A percentile compares a stretch with the other conserved stretches of the same genome.
Evolutionary conservation across 2,113 vertebrate species (phyloP).

Genomic region (Cephalopholis sonnerati): DNA sequence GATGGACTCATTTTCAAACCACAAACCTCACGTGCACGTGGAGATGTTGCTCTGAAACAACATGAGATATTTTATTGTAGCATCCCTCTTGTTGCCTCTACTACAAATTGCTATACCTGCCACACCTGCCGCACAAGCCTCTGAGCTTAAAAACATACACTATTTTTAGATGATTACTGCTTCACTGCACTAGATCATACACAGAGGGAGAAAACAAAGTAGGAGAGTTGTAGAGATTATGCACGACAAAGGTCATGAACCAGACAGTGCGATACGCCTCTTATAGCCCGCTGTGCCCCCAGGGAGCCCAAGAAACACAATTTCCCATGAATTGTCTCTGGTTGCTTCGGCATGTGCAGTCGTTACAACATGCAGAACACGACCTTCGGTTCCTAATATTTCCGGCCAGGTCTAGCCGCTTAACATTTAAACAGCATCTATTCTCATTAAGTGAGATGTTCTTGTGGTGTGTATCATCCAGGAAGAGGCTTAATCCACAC

Average conservation of each 20-base stretch:
- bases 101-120: slow-evolving; percentile 28
- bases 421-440: slow-evolving; percentile 36
- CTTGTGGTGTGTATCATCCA: slow-evolving; percentile 17
- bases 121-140: slow-evolving; percentile 31
- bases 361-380: slow-evolving; percentile 16
- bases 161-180: slow-evolving; percentile 6
- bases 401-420: not conserved
- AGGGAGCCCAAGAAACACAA: slow-evolving; percentile 35
- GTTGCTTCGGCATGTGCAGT: slow-evolving; percentile 40
- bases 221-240: slow-evolving; percentile 20
- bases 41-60: not conserved
- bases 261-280: slow-evolving; percentile 53
- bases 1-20: slow-evolving; percentile 35
- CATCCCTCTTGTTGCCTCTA: slow-evolving; percentile 1
- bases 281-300: slow-evolving; percentile 28
- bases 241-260: slow-evolving; percentile 50
- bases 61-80: slow-evolving; percentile 1
- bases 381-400: not conserved
- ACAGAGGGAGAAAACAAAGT: slow-evolving; percentile 34
- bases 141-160: not conserved
- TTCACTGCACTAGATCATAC: not conserved
- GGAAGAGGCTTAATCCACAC: slow-evolving; percentile 56
- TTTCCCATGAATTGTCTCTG: slow-evolving; percentile 56
- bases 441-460: slow-evolving; percentile 42
- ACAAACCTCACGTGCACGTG: not conserved